These are phyloP conservation scores for Epinotia demarniana DNA, from an alignment of 2,888 invertebrate species.

Conservation along the genomic window DNA sequence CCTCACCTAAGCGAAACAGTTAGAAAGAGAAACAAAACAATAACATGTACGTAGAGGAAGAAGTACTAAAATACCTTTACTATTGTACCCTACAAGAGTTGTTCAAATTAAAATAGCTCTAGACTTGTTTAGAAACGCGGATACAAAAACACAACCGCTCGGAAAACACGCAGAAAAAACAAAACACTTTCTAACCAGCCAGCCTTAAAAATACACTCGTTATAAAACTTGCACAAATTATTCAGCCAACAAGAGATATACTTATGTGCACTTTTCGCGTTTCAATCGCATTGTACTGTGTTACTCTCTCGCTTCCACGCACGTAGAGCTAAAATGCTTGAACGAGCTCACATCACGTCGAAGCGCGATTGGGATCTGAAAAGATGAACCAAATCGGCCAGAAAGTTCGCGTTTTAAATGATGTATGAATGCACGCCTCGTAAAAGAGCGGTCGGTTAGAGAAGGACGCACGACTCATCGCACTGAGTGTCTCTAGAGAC, in stretches of 20 bases:
- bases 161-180: not conserved
- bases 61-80: too few species aligned
- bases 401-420: conserved; percentile 13
- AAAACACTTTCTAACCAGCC: not conserved
- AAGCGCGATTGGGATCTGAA: not conserved
- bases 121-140: not conserved
- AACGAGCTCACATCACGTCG: not conserved
- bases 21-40: too few species aligned
- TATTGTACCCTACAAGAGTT: not conserved
- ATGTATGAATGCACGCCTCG: conserved; percentile 14
- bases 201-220: conserved; percentile 5
- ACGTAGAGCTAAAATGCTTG: not conserved
- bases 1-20: too few species aligned
- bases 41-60: too few species aligned
- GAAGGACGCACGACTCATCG: conserved; percentile 12
- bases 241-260: not conserved
- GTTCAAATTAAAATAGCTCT: not conserved
- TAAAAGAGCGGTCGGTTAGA: not conserved
- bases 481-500: conserved; percentile 14
- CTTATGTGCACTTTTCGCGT: not conserved
- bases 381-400: not conserved
- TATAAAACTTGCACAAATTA: conserved; percentile 22
- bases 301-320: too few species aligned
- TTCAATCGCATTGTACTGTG: not conserved
- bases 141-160: not conserved